phyloP scores from a whole-genome alignment of 2,888 invertebrate species.

The Harpagoxenus sublaevis region DNA sequence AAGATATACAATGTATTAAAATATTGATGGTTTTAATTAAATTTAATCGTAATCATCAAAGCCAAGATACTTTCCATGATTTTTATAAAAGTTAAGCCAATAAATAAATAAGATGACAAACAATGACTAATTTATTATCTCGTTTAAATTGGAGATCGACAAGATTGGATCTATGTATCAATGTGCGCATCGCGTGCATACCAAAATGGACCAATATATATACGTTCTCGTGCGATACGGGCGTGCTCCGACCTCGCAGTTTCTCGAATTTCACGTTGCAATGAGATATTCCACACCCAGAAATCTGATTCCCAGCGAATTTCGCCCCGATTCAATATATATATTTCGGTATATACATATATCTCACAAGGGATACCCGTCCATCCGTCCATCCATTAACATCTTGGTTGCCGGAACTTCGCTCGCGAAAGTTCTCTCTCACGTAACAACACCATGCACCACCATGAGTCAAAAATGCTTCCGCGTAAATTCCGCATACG shows the following conservation, averaged over 20 bases:
- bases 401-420: constrained; percentile 10
- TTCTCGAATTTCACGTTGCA: constrained; percentile 36
- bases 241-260: not conserved
- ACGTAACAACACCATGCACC: not conserved
- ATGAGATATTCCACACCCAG: constrained; percentile 30
- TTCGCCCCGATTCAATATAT: not conserved
- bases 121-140: not conserved
- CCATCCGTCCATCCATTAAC: constrained; percentile 22
- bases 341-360: not conserved
- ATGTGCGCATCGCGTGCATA: not conserved
- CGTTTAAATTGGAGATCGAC: not conserved
- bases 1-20: not conserved
- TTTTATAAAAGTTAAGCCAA: not conserved
- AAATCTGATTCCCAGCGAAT: constrained; percentile 35
- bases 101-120: not conserved
- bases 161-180: not conserved
- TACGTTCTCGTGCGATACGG: constrained; percentile 11
- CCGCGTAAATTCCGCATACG: not conserved
- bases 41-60: constrained; percentile 2
- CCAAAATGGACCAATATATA: not conserved
- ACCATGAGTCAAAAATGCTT: not conserved
- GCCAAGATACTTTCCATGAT: not conserved
- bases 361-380: not conserved
- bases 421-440: not conserved
- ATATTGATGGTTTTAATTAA: constrained; percentile 1